Conservation (phyloP, 2,113 vertebrate species). For the Equus przewalskii region DNA sequence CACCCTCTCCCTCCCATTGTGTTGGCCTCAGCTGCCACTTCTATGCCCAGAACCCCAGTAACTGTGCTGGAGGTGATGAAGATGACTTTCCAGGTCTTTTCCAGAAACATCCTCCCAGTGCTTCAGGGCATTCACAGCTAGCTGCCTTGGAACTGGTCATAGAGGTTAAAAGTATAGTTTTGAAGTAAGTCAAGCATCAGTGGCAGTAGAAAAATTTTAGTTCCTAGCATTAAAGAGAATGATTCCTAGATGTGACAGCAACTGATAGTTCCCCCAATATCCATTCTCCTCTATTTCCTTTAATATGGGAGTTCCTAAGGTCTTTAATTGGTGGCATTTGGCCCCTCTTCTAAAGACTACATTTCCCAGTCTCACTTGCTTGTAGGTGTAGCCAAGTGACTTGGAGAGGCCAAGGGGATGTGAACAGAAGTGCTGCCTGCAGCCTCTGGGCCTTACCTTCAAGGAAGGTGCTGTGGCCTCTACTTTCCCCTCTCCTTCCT, state of each 20-base stretch:
- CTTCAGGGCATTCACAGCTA: neutral
- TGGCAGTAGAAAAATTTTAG: too few species aligned
- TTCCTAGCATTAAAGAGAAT: neutral
- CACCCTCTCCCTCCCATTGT: accelerated
- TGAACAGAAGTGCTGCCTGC: neutral
- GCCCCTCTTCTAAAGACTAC: neutral
- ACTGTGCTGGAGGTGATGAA: neutral
- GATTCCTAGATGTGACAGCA: neutral
- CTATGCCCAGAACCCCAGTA: neutral
- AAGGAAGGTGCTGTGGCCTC: neutral
- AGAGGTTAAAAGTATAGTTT: neutral
- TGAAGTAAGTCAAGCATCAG: neutral
- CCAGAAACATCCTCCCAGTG: neutral
- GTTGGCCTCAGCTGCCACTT: neutral
- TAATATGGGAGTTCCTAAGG: neutral
- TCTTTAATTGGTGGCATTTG: neutral
- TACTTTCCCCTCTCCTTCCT: neutral
- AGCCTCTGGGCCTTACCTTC: neutral
- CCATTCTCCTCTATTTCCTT: neutral
- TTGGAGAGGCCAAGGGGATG: neutral
- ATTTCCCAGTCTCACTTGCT: neutral
- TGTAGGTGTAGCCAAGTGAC: neutral
- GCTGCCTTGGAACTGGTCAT: neutral
- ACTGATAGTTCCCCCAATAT: neutral
- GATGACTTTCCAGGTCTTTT: neutral